Base-by-base conservation (phyloP, 2,888 invertebrate species). In the Idaea dimidiata region DNA sequence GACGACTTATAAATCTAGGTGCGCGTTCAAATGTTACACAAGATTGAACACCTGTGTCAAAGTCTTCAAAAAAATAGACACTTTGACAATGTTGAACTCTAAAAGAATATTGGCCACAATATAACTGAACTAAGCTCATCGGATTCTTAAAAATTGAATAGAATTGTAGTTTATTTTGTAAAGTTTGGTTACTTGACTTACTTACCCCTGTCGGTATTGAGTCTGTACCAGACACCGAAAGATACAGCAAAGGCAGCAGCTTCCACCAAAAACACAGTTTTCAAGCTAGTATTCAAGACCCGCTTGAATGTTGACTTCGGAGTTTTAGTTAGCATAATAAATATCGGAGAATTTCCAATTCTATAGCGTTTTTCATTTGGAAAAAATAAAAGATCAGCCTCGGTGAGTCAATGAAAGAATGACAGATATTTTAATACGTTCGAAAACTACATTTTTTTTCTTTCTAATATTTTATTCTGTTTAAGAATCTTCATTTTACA, bases 171-270 rank as follows among this genome's bases (percentile, higher is more conserved):
- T 43, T 10, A 43, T 14, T 43, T 43, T 10, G 10, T 14, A 14
- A 14, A 43, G 14, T 43, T 43, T 43, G 14, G 43, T 14, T 43
- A 43, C 43, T 14, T 24, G 14, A 63, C 90, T 86, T 86, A 63
- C 90, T 86, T 86, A 96, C 97, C 95, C 93, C 95, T 93, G 75
- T 95, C 94, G 59, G 93, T 94, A 80, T 96, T 96, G 82, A 96
- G 92, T 86, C 93, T 94, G 80, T 93, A 89, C 94, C 95, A 97
- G 73, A 95, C 77, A 66, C 89, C 92, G 87, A 95, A 96, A 32
- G 94, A 93, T 59, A 86, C 94, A 57, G 93, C 90, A 79, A 96
- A 93, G 31, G 91, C 88, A 62, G 93, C 72, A 16, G 93, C 92
- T 89, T 96, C 96, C 8, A 91, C 77, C 58, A 94, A 80, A 75